Evolutionary conservation across 2,797 vertebrate species (phyloP).

Genomic region (Sebastiscus tertius): DNA sequence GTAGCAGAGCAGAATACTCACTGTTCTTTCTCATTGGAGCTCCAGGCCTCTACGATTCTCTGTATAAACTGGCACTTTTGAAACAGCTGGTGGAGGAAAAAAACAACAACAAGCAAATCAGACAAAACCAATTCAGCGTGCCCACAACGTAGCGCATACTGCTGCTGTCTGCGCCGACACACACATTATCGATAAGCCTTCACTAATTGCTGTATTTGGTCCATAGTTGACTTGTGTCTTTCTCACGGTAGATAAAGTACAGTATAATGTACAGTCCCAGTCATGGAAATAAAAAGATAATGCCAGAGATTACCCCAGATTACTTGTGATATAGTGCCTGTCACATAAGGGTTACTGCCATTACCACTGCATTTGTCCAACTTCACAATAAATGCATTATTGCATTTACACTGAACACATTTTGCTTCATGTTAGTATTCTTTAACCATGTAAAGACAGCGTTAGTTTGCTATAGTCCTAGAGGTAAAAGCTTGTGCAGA

Average conservation of each 20-base stretch:
- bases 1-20: conserved; percentile 79
- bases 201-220: neutral
- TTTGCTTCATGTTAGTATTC: neutral
- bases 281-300: neutral
- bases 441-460: neutral
- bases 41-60: conserved; percentile 97
- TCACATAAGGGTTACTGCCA: neutral
- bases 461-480: neutral
- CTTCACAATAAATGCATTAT: neutral
- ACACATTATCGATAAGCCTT: neutral
- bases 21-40: conserved; percentile 97
- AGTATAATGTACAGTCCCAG: neutral
- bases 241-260: neutral
- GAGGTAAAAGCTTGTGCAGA: neutral
- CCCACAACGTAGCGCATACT: neutral
- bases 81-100: conserved; percentile 87
- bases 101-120: neutral
- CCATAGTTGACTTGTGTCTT: neutral
- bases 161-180: neutral
- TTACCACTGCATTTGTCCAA: neutral
- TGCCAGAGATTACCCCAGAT: neutral
- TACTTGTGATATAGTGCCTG: neutral
- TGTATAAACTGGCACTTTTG: conserved; percentile 97
- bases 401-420: neutral
- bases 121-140: neutral